Percentiles rank a stretch among this genome's conserved stretches.
Conservation (phyloP, 2,888 invertebrate species). For the Dicyrtoma fusca region DNA sequence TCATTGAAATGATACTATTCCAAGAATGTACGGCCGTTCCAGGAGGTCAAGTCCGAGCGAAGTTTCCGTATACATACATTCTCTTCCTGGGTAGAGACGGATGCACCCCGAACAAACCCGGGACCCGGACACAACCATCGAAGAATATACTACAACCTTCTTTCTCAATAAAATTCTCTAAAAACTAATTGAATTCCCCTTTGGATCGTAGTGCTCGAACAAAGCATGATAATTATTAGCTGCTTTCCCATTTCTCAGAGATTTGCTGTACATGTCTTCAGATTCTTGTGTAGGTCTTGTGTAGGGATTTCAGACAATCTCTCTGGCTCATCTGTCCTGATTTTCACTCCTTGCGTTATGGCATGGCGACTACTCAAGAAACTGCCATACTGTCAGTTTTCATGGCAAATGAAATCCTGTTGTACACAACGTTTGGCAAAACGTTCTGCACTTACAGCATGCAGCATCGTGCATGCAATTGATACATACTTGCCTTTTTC, state of each 20-base stretch:
- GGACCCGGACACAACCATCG: constrained; percentile 25
- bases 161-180: constrained; percentile 29
- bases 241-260: constrained; percentile 6
- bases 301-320: no score
- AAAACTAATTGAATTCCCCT: constrained; percentile 20
- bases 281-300: no score
- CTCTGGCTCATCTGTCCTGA: no score
- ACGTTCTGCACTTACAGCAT: no score
- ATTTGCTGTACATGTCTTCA: neutral
- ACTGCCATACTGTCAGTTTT: no score
- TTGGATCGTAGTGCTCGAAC: constrained; percentile 29
- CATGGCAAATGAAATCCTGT: no score
- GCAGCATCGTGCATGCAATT: no score
- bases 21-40: constrained; percentile 33
- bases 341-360: no score
- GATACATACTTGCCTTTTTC: no score
- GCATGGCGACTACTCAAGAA: no score
- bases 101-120: constrained; percentile 35
- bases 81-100: constrained; percentile 10
- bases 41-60: constrained; percentile 24
- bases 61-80: constrained; percentile 29
- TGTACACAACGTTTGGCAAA: no score
- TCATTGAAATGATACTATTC: constrained; percentile 37
- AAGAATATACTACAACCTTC: constrained; percentile 35
- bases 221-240: constrained; percentile 33